Base-by-base conservation (phyloP, 2,888 invertebrate genomes). In the Ochropleura plecta region DNA sequence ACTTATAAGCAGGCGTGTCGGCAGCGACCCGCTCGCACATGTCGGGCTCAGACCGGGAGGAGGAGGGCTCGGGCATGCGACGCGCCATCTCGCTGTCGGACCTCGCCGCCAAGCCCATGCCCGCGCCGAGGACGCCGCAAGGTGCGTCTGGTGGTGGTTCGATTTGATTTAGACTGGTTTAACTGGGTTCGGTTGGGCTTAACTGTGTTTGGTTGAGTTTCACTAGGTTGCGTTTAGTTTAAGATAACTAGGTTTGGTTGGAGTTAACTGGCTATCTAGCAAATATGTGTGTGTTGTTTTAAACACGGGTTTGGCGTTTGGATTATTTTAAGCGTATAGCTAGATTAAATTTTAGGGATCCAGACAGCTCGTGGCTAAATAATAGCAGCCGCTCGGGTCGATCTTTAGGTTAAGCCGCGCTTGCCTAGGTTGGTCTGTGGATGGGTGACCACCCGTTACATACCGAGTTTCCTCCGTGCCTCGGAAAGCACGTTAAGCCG, bases 11-110 rank as follows among this genome's bases (percentile, higher is more conserved):
- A 76, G 64, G 66, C 67, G 68, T 69, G 73, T 76, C 60, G 57
- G 67, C 93, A 95, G 95, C 94, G 73, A 90, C 86, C 82, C 95
- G 96, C 59, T 90, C 91, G 84, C 92, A 92, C 75, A 89, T 90
- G 73, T 93, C 96, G 30, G 91, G 91, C 59, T 93, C 94, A 42
- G 95, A 95, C 78, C 91, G 91, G 30, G 95, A 95, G 79, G 94
- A 94, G 66, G 96, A 96, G 76, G 86, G 91, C 16, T 95, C 97
- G 88, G 98, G 97, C 85, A 97, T 98, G 97, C 97, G 98, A 88
- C 97, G 98, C 84, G 98, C 98, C 88, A 98, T 98, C 94, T 98
- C 98, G 76, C 97, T 98, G 89, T 98, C 98, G 89, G 98, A 98
- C 94, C 97, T 98, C 85, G 97, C 97, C 75, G 97, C 96, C 84